phyloP scores from a whole-genome alignment of 1,140 invertebrate genomes.

The Phenacoccus solenopsis region DNA sequence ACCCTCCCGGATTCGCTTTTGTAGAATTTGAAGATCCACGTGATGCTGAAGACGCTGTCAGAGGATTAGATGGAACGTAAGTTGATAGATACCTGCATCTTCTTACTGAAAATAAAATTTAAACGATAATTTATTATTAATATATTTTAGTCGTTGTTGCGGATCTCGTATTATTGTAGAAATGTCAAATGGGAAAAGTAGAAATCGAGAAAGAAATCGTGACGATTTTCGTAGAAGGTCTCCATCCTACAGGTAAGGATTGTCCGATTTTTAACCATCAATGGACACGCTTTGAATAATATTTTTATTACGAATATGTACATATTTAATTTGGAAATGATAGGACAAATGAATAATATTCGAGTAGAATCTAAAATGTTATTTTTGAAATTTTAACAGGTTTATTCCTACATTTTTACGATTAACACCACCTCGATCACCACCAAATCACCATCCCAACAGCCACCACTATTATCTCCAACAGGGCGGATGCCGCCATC shows the following conservation, averaged over 20 bases:
- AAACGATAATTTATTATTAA: neutral
- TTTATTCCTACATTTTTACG: constrained; percentile 3
- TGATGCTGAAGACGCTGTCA: constrained; percentile 92
- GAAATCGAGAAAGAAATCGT: constrained; percentile 18
- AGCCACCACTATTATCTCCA: neutral
- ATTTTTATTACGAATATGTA: too few relatives aligned
- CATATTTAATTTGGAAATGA: neutral
- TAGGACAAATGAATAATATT: neutral
- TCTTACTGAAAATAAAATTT: neutral
- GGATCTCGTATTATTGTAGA: constrained; percentile 70
- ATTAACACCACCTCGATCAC: constrained; percentile 1
- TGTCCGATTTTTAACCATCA: too few relatives aligned
- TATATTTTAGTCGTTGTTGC: constrained; percentile 54
- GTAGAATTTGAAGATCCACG: constrained; percentile 95
- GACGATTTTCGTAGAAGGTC: constrained; percentile 5
- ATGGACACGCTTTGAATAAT: too few relatives aligned
- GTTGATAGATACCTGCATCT: too few relatives aligned
- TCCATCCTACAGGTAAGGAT: neutral
- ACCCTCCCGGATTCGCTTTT: constrained; percentile 91
- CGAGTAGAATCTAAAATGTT: neutral
- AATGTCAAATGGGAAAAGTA: constrained; percentile 46
- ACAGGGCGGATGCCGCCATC: neutral
- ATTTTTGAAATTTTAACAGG: constrained; percentile 1
- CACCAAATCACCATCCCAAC: constrained; percentile 1
- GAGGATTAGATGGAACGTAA: constrained; percentile 87